Evolutionary conservation across 2,888 invertebrate species (phyloP).

Genomic region (Cotesia congregata): DNA sequence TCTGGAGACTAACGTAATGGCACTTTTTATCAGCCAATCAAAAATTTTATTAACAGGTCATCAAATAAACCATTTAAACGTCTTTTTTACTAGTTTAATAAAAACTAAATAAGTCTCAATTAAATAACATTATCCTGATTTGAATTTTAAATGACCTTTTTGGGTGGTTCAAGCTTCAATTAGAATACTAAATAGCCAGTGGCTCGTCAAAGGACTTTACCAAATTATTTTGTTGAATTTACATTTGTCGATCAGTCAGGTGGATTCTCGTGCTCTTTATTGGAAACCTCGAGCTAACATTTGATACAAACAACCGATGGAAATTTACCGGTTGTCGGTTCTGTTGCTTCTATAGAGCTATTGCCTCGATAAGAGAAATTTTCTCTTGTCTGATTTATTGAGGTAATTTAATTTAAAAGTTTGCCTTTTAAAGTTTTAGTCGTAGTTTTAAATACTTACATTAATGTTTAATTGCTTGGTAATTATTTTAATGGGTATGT

Average conservation of each 20-base stretch:
- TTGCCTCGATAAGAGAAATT: background rate
- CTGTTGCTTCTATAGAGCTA: background rate
- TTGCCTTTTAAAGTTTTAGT: background rate
- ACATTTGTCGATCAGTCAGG: conserved; percentile 8
- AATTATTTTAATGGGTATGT: too few species aligned
- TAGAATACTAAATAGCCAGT: background rate
- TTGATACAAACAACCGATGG: background rate
- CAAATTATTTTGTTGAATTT: background rate
- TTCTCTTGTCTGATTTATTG: background rate
- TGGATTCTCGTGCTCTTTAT: background rate
- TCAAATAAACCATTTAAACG: background rate
- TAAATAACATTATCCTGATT: background rate
- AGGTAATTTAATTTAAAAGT: background rate
- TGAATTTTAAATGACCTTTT: background rate
- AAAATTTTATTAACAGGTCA: background rate
- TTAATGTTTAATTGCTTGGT: too few species aligned
- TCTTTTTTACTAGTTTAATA: background rate
- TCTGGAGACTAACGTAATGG: background rate
- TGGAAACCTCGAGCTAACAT: background rate
- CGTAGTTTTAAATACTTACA: too few species aligned
- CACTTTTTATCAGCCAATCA: background rate
- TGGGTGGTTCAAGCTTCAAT: background rate
- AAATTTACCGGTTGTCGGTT: conserved; percentile 14
- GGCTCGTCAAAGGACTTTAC: background rate
- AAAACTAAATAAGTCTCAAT: background rate